Evolutionary conservation across 2,888 invertebrate genomes (phyloP).

Genomic region (Rhaphigaster nebulosa): DNA sequence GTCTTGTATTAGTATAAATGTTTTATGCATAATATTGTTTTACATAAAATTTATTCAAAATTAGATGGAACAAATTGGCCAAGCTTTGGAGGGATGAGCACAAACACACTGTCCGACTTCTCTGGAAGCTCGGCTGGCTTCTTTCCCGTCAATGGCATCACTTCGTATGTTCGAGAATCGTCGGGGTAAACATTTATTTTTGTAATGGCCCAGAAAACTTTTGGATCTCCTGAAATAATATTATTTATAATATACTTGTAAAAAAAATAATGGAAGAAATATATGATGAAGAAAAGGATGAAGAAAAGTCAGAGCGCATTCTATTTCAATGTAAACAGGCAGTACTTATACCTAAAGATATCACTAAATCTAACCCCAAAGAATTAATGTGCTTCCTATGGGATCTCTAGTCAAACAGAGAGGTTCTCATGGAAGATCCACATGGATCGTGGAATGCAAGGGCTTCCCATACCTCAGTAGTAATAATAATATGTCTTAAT

Average conservation of each 20-base stretch:
- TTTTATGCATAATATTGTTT: neutral
- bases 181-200: slow-evolving; percentile 59
- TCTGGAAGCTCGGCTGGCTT: slow-evolving; percentile 52
- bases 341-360: too few species aligned
- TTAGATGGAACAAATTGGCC: neutral
- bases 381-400: too few species aligned
- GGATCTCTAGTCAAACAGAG: too few species aligned
- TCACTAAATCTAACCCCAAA: too few species aligned
- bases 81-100: slow-evolving; percentile 52
- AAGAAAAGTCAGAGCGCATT: too few species aligned
- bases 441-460: too few species aligned
- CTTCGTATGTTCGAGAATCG: slow-evolving; percentile 58
- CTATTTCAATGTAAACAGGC: too few species aligned
- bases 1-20: too few species aligned
- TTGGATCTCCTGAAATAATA: slow-evolving; percentile 40
- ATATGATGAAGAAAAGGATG: too few species aligned
- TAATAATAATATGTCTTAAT: too few species aligned
- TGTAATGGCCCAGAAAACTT: slow-evolving; percentile 58
- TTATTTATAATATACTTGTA: neutral
- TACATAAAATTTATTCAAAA: neutral
- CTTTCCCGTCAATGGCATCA: slow-evolving; percentile 52
- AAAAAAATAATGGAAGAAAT: neutral
- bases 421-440: too few species aligned
- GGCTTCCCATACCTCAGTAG: too few species aligned
- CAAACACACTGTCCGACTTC: slow-evolving; percentile 59